These are phyloP conservation scores for Polyploca ridens DNA, from an alignment of 2,888 invertebrate genomes.

Conservation along the genomic window DNA sequence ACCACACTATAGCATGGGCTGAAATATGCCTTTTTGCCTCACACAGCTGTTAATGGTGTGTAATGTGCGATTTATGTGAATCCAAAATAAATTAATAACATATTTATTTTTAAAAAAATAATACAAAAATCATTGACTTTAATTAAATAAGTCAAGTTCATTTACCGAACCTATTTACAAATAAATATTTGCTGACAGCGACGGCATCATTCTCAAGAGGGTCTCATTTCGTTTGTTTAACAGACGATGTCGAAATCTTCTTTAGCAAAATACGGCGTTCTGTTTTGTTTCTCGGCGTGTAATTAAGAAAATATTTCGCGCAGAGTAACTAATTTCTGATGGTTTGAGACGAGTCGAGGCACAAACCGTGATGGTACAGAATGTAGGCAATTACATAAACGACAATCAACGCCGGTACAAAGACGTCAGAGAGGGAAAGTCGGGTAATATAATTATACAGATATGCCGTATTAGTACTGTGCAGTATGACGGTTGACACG, in stretches of 20 bases:
- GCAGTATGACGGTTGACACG: slow-evolving; percentile 45
- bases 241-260: slow-evolving; percentile 42
- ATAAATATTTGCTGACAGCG: slow-evolving; percentile 28
- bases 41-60: too few relatives aligned
- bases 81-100: too few relatives aligned
- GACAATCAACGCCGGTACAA: slow-evolving; percentile 72
- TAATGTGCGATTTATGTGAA: too few relatives aligned
- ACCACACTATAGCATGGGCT: too few relatives aligned
- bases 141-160: too few relatives aligned
- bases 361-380: slow-evolving; percentile 58
- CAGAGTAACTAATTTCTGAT: slow-evolving; percentile 62
- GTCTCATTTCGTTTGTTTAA: slow-evolving; percentile 28
- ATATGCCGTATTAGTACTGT: slow-evolving; percentile 63
- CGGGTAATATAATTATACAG: slow-evolving; percentile 74
- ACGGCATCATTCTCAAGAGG: slow-evolving; percentile 6
- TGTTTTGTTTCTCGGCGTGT: slow-evolving; percentile 54
- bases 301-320: slow-evolving; percentile 73
- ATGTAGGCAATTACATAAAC: slow-evolving; percentile 77
- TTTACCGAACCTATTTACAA: slow-evolving; percentile 17
- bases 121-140: too few relatives aligned
- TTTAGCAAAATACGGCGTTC: slow-evolving; percentile 40
- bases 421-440: slow-evolving; percentile 74
- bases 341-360: slow-evolving; percentile 44
- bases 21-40: too few relatives aligned
- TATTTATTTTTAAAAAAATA: too few relatives aligned